Conservation (phyloP, 2,888 invertebrate species). For the Drosophila acutilabella region DNA sequence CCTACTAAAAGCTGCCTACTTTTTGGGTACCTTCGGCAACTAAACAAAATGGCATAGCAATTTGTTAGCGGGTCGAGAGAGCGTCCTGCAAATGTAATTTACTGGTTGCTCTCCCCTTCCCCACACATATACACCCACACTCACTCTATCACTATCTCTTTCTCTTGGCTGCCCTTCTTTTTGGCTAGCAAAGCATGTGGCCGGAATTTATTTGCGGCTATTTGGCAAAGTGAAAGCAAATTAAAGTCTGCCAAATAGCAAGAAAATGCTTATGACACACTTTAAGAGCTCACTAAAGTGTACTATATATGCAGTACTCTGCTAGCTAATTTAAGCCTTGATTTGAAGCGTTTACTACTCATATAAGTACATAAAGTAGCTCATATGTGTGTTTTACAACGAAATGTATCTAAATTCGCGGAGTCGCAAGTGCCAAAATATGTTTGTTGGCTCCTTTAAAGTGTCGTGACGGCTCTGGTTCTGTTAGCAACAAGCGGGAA, state of each 20-base stretch:
- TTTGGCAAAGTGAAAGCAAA: slow-evolving; percentile 67
- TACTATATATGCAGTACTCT: not conserved
- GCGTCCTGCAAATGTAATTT: slow-evolving; percentile 74
- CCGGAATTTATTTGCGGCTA: slow-evolving; percentile 73
- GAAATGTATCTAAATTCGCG: slow-evolving; percentile 39
- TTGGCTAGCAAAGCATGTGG: slow-evolving; percentile 47
- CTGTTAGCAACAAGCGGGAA: slow-evolving; percentile 64
- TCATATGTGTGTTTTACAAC: slow-evolving; percentile 31
- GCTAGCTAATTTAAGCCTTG: slow-evolving; percentile 35
- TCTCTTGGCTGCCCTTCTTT: not conserved
- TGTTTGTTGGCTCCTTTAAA: slow-evolving; percentile 44
- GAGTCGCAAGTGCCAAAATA: slow-evolving; percentile 52
- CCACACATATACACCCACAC: not conserved
- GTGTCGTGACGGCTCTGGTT: slow-evolving; percentile 48
- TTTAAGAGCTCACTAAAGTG: slow-evolving; percentile 34
- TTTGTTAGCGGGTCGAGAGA: slow-evolving; percentile 71
- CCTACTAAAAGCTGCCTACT: slow-evolving; percentile 64
- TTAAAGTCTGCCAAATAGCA: slow-evolving; percentile 50
- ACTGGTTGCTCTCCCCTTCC: slow-evolving; percentile 50
- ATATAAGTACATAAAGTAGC: slow-evolving; percentile 5
- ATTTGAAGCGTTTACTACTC: slow-evolving; percentile 28
- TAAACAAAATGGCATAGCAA: slow-evolving; percentile 65
- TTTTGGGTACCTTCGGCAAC: slow-evolving; percentile 38
- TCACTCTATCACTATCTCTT: not conserved
- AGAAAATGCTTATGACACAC: slow-evolving; percentile 16